phyloP scores from a whole-genome alignment of 2,888 invertebrate genomes.

The Amiota mariae region DNA sequence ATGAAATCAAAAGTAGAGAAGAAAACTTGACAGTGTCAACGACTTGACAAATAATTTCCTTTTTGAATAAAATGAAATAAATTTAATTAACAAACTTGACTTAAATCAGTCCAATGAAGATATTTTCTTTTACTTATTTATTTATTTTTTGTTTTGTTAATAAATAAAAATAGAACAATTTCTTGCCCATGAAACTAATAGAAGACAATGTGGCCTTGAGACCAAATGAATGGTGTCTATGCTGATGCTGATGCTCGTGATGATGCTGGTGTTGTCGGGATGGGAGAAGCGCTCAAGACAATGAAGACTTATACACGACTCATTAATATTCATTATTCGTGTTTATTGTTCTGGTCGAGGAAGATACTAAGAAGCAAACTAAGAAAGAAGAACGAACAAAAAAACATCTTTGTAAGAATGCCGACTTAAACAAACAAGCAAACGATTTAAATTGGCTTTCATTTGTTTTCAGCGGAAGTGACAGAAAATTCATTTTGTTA shows the following conservation, averaged over 20 bases:
- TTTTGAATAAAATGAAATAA: conserved; percentile 4
- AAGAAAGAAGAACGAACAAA: too few relatives aligned
- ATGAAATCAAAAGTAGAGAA: too few relatives aligned
- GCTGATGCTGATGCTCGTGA: not conserved
- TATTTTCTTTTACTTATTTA: not conserved
- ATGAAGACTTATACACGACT: conserved; percentile 17
- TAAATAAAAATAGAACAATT: not conserved
- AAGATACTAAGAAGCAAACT: too few relatives aligned
- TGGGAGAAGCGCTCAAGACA: not conserved
- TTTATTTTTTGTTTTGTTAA: not conserved
- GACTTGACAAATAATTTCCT: not conserved
- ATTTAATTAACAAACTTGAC: conserved; percentile 7
- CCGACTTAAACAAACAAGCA: too few relatives aligned
- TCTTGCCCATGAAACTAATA: not conserved
- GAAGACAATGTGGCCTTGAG: not conserved
- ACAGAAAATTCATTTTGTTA: too few relatives aligned
- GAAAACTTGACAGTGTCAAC: not conserved
- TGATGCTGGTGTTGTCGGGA: not conserved
- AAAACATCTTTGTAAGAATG: too few relatives aligned
- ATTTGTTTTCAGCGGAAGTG: conserved; percentile 2
- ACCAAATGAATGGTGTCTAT: not conserved
- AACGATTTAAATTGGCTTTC: not conserved
- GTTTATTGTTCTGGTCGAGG: conserved; percentile 8
- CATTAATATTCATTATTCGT: conserved; percentile 27
- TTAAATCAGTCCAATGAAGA: too few relatives aligned